These are phyloP conservation scores for Atta texana DNA, from an alignment of 1,140 invertebrate genomes.

Conservation along the genomic window DNA sequence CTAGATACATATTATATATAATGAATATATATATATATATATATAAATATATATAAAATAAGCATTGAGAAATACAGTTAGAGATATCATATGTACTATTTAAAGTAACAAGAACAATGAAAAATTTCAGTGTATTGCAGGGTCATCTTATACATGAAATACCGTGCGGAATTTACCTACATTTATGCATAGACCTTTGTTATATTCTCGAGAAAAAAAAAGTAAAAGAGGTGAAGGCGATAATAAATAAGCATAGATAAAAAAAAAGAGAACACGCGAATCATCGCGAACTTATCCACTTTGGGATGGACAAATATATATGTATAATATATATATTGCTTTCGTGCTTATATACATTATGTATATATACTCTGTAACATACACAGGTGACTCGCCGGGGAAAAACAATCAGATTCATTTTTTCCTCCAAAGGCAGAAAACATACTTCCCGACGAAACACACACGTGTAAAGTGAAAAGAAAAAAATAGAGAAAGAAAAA, in stretches of 20 bases:
- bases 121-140: conserved; percentile 59
- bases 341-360: conserved; percentile 79
- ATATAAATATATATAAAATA: conserved; percentile 56
- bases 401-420: conserved; percentile 31
- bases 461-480: conserved; percentile 31
- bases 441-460: conserved; percentile 12
- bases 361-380: conserved; percentile 77
- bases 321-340: conserved; percentile 79
- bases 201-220: conserved; percentile 68
- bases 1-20: conserved; percentile 75
- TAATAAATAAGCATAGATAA: conserved; percentile 52
- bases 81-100: conserved; percentile 73
- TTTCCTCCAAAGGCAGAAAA: neutral
- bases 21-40: conserved; percentile 50
- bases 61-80: conserved; percentile 69
- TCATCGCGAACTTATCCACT: conserved; percentile 56
- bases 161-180: conserved; percentile 55
- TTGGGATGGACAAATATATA: conserved; percentile 73
- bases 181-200: conserved; percentile 69
- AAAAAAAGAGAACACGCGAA: conserved; percentile 55
- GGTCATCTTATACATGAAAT: conserved; percentile 54
- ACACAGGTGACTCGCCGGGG: conserved; percentile 32
- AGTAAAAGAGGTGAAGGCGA: conserved; percentile 22
- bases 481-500: conserved; percentile 37
- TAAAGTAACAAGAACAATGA: conserved; percentile 66